Evolutionary conservation across 2,113 vertebrate species (phyloP).

Genomic region (Ibidorhyncha struthersii): DNA sequence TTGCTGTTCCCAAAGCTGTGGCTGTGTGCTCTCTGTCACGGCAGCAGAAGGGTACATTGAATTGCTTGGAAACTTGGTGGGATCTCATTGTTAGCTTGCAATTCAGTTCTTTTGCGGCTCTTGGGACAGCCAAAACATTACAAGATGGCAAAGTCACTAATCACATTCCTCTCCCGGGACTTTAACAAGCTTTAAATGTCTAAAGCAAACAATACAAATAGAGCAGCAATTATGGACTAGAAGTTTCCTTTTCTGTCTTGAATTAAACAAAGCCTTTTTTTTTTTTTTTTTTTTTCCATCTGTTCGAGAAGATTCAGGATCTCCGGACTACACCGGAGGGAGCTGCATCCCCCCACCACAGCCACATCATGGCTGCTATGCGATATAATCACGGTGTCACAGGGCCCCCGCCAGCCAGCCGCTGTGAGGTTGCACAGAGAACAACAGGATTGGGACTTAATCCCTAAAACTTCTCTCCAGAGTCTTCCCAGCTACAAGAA

Average conservation of each 20-base stretch:
- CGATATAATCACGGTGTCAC: fast-evolving
- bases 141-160: not conserved
- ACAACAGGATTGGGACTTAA: not conserved
- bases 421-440: not conserved
- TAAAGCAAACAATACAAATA: not conserved
- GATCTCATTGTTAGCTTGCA: not conserved
- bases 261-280: not conserved
- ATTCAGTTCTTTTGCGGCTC: not conserved
- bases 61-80: fast-evolving
- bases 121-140: not conserved
- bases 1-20: not conserved
- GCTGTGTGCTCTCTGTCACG: not conserved
- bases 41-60: not conserved
- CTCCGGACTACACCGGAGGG: fast-evolving
- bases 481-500: not conserved
- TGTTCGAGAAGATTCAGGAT: not conserved
- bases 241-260: not conserved
- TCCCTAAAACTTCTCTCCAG: not conserved
- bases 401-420: fast-evolving
- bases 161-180: not conserved
- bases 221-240: not conserved
- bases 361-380: not conserved
- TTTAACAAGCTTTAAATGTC: not conserved
- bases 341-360: not conserved
- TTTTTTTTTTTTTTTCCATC: not conserved